Conservation (phyloP, 2,888 invertebrate genomes). For the Neoitamus cyanurus region DNA sequence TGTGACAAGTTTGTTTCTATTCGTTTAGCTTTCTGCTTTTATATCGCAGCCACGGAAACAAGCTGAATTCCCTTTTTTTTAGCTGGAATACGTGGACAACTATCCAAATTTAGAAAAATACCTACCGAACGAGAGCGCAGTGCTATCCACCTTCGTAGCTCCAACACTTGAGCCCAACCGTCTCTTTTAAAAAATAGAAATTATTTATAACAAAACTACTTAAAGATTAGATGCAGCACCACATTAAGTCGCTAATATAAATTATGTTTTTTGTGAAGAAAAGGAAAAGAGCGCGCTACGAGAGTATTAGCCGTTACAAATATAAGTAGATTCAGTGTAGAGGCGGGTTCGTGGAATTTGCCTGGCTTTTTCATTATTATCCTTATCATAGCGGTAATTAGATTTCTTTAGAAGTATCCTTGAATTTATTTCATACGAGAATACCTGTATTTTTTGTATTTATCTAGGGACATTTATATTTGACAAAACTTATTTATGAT, state of each 20-base stretch:
- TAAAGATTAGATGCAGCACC: background rate
- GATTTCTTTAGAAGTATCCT: background rate
- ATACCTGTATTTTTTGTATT: conserved; percentile 32
- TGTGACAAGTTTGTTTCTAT: too few species aligned
- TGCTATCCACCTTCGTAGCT: background rate
- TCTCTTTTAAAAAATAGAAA: background rate
- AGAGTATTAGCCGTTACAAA: conserved; percentile 6
- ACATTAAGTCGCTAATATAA: background rate
- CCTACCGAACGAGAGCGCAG: background rate
- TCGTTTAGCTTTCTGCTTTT: too few species aligned
- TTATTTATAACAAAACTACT: background rate
- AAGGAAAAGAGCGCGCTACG: conserved; percentile 26
- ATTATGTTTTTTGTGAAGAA: background rate
- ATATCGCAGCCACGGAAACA: too few species aligned
- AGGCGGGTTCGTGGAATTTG: background rate
- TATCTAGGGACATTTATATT: background rate
- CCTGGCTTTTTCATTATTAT: background rate
- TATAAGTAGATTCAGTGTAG: background rate
- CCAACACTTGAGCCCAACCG: background rate
- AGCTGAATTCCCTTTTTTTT: background rate
- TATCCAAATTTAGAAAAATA: background rate
- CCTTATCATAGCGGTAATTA: background rate
- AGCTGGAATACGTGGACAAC: background rate
- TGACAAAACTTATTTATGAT: conserved; percentile 21
- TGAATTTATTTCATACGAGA: conserved; percentile 11